Conservation (phyloP, 2,113 vertebrate genomes). For the Corydoras sp. region DNA sequence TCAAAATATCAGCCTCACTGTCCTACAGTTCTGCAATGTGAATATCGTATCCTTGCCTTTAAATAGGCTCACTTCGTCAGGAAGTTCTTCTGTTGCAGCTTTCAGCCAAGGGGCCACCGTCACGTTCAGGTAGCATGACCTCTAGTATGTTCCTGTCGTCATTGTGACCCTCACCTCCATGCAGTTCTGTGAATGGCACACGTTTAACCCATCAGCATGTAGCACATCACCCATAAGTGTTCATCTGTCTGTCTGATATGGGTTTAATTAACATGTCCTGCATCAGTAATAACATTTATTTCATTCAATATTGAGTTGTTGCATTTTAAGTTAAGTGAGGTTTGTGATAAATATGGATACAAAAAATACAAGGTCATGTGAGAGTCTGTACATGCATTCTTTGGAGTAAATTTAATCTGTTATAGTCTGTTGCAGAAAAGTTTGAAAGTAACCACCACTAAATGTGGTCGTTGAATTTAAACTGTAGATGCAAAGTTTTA, state of each 20-base stretch:
- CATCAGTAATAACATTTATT: neutral
- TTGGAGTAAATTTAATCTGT: no score
- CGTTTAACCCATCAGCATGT: neutral
- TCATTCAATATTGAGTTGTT: neutral
- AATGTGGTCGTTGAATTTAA: no score
- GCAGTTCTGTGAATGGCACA: neutral
- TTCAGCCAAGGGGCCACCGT: constrained; percentile 57
- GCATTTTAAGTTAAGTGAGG: neutral
- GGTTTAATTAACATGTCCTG: neutral
- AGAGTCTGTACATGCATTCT: no score
- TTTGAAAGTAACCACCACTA: no score
- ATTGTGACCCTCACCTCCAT: constrained; percentile 1
- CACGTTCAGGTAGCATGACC: constrained; percentile 63
- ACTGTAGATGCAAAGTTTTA: no score
- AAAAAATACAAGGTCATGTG: no score
- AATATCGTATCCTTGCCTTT: constrained; percentile 31
- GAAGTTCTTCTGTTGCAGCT: constrained; percentile 74
- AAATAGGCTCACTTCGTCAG: constrained; percentile 69
- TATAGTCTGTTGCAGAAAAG: no score
- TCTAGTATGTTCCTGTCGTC: neutral
- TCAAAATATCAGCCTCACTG: no score
- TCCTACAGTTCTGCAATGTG: neutral
- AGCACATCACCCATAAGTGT: neutral
- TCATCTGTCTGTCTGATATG: neutral
- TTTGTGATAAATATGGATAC: neutral